Evolutionary conservation across 2,797 vertebrate genomes (phyloP), one percentile per base, ranked within the genome.

Genomic region (Spea hammondii): DNA sequence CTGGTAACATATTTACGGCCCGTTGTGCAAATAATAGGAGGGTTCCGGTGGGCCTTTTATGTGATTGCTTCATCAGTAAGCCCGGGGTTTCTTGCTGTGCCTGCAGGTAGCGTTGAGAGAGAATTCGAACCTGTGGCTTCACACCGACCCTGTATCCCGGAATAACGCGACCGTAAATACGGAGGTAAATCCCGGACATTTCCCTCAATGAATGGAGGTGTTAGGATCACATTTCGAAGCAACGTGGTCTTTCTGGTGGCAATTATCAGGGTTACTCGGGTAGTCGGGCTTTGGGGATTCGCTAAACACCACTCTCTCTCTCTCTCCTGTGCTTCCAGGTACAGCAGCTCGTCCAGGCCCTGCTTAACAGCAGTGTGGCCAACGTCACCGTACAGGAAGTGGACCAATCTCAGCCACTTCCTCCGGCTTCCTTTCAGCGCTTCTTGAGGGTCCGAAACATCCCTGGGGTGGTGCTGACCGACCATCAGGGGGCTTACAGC

Each of bases 371-470:
- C n/a, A 85, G 89, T 0, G 0, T 0, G 0, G 71, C 90, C 2
- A 79, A 5, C 0, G 45, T 98, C 6, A 13, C 87, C 0, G 12
- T 94, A 62, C 82, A 50, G 0, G 92, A 90, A 70, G 86, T 84
- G 0, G 0, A 0, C 1, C 57, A 76, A 72, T 90, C 92, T 8
- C 95, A 96, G 87, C 90, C 95, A 0, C 95, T 99, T 9, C 97
- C 97, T 0, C 97, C 97, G 0, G 95, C 95, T 0, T 98, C 96
- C 82, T 94, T 99, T 84, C 97, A 99, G 85, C 93, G 96, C n/a
- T 98, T 99, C 86, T 92, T 99, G 47, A 91, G 90, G 47, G 91
- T 86, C 67, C 90, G 83, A 9, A 88, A 89, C 4, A 90, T 98
- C 86, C 96, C 96, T 0, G 97, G 97, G 0, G 84, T 97, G 0